Evolutionary conservation across 2,888 invertebrate genomes (phyloP).

Genomic region (Campoplex capitator): DNA sequence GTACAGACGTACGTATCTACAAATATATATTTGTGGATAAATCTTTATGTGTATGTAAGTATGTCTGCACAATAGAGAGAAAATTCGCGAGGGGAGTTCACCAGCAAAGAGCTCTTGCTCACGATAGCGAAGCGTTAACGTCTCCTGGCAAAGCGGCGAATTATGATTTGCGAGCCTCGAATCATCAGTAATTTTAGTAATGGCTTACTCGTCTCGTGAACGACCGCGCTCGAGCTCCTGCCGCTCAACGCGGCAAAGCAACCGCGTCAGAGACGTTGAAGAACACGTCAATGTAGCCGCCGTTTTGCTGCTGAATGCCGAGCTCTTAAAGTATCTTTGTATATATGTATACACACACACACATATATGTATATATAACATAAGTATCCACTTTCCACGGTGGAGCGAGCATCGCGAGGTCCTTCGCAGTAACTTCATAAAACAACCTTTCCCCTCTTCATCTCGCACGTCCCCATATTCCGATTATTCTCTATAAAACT

Average conservation of each 20-base stretch:
- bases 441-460: constrained; percentile 71
- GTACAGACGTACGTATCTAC: not conserved
- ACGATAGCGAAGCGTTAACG: constrained; percentile 71
- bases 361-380: not conserved
- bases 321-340: constrained; percentile 72
- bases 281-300: constrained; percentile 52
- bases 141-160: constrained; percentile 76
- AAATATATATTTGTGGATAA: constrained; percentile 4
- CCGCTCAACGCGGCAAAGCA: constrained; percentile 53
- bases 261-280: constrained; percentile 48
- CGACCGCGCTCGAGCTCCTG: constrained; percentile 50
- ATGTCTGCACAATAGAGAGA: constrained; percentile 34
- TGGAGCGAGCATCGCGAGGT: constrained; percentile 56
- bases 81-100: constrained; percentile 57
- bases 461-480: constrained; percentile 73
- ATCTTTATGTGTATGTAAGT: constrained; percentile 11
- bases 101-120: constrained; percentile 58
- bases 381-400: constrained; percentile 76
- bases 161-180: constrained; percentile 83
- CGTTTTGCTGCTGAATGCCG: constrained; percentile 52
- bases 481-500: constrained; percentile 82
- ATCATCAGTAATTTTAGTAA: constrained; percentile 84
- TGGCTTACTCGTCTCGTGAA: constrained; percentile 80
- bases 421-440: constrained; percentile 82
- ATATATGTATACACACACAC: constrained; percentile 1